These are phyloP conservation scores for Paedocypris sp. DNA, from an alignment of 2,113 vertebrate genomes.

Conservation along the genomic window DNA sequence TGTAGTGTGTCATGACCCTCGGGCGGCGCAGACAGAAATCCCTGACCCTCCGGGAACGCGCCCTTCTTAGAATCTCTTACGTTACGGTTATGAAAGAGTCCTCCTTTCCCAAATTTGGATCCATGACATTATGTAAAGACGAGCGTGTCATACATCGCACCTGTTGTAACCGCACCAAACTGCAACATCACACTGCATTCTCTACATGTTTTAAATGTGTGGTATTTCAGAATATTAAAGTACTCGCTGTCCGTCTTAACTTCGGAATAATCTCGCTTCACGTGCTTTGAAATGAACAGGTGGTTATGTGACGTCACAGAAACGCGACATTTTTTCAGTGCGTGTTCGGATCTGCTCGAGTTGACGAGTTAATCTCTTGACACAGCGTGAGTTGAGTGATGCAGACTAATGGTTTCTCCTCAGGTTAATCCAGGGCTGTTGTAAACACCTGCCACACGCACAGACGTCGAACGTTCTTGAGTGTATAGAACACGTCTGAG, in stretches of 20 bases:
- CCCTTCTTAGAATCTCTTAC: neutral
- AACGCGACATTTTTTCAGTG: neutral
- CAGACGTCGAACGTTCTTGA: neutral
- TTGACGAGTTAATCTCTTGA: neutral
- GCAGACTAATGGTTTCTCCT: neutral
- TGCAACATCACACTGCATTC: neutral
- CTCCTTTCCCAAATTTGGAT: conserved; percentile 12
- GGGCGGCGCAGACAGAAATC: neutral
- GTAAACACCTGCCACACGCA: neutral
- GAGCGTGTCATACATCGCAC: neutral
- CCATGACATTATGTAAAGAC: conserved; percentile 19
- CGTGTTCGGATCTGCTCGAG: neutral
- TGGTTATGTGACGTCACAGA: no score
- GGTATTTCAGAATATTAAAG: neutral
- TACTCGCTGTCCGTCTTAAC: neutral
- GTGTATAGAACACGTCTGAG: neutral
- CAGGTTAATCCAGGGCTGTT: neutral
- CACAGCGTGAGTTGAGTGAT: neutral
- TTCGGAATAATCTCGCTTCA: neutral
- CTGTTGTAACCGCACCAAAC: neutral
- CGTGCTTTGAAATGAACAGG: no score
- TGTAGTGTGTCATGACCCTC: neutral
- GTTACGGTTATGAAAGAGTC: conserved; percentile 10
- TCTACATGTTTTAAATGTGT: neutral
- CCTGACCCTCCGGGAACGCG: neutral